phyloP scores from a whole-genome alignment of 1,140 invertebrate genomes.

The Zelostemma sp. region DNA sequence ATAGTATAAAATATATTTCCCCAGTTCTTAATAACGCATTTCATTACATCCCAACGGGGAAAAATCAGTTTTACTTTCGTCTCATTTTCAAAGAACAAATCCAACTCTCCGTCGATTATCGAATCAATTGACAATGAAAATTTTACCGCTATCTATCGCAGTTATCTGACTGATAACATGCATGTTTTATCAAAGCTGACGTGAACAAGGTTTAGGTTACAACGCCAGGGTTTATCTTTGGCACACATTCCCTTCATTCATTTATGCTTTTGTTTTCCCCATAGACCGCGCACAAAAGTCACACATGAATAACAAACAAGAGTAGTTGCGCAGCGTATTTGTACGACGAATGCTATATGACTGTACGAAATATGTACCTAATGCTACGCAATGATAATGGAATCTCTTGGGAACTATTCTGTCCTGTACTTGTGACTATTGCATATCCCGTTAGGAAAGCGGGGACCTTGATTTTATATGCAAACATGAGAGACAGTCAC shows the following conservation, averaged over 20 bases:
- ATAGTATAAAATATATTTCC: slow-evolving; percentile 23
- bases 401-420: slow-evolving; percentile 28
- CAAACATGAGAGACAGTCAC: slow-evolving; percentile 21
- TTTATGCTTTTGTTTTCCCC: slow-evolving; percentile 4
- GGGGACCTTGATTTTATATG: slow-evolving; percentile 34
- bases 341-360: not conserved
- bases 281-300: not conserved
- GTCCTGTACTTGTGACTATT: slow-evolving; percentile 19
- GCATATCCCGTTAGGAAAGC: not conserved
- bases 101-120: too few species aligned
- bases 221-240: slow-evolving; percentile 4
- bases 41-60: too few species aligned
- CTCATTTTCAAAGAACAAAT: too few species aligned
- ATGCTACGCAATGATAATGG: slow-evolving; percentile 26
- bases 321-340: not conserved
- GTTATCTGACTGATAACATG: not conserved
- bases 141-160: not conserved
- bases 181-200: not conserved
- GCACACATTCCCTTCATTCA: slow-evolving; percentile 2
- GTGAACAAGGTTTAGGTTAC: not conserved
- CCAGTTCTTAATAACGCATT: slow-evolving; percentile 18
- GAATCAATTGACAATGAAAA: not conserved
- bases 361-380: slow-evolving; percentile 21
- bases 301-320: slow-evolving; percentile 1
- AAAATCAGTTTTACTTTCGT: too few species aligned